Base-by-base conservation (phyloP, 2,113 vertebrate species). In the Taurulus bubalis region DNA sequence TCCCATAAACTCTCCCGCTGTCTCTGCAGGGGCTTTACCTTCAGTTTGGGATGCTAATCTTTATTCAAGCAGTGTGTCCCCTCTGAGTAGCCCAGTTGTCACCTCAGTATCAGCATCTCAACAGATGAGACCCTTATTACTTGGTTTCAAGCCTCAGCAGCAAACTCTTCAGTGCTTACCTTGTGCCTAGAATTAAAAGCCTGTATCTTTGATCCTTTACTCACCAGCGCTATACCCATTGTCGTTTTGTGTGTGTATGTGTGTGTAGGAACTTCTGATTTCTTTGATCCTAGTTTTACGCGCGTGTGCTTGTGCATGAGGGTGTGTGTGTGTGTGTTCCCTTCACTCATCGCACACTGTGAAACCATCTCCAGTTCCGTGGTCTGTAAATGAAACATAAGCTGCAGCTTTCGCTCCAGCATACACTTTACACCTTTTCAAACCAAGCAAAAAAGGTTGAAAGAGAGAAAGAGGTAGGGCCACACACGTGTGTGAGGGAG, bases 161-260 rank as follows among this genome's bases (percentile, higher is more conserved):
- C 78, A 79, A 85, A 77, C 71, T 26, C 30, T 51, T 62, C 11
- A 32, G 42, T 60, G 49, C 49, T 81, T 71, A 70, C 62, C 22
- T 75, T 1, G 76, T 59, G 76, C 76, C 74, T 63, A 67, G 84
- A 89, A 90, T 92, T 88, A 92, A 87, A 87, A 78, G 45, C 65
- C 68, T 22, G 56, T 79, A 58, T 83, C 86, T 92, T 92, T 92
- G 85, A 91, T 92, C 90, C 85, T 84, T 84, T 85, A 68, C 80
- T 80, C 66, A 59, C 45, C 65, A 62, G 45, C 26, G 2, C 55
- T 74, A 28, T 63, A 69, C 8, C 47, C 84, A 70, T 85, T 86
- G 87, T 85, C 65, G 16, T 83, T 71, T 64, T 55, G 32, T 70
- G 45, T 71, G 72, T 40, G 77, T 69, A 47, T 80, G 81, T 64